Conservation (phyloP, 2,888 invertebrate genomes). For the Leucoptera coffeella region DNA sequence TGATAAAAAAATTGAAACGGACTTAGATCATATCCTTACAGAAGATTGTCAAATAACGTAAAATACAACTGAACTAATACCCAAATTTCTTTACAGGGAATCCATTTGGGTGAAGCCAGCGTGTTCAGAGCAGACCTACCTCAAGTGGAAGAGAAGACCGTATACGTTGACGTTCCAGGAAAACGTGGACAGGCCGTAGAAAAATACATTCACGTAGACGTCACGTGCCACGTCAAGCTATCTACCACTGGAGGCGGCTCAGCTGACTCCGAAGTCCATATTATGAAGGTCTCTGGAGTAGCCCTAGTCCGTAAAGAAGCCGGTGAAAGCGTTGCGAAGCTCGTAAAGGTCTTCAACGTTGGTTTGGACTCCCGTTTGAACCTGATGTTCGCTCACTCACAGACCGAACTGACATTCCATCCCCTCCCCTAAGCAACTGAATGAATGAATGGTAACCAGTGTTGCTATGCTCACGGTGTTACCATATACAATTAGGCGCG, state of each 20-base stretch:
- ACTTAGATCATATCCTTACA: too few species aligned
- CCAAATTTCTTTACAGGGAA: constrained; percentile 21
- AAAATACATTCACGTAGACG: constrained; percentile 63
- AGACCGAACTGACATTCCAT: constrained; percentile 59
- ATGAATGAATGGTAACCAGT: too few species aligned
- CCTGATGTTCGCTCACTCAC: constrained; percentile 58
- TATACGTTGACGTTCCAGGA: constrained; percentile 48
- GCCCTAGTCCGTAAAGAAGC: constrained; percentile 59
- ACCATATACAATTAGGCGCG: too few species aligned
- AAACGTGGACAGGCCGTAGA: constrained; percentile 43
- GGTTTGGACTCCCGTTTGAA: constrained; percentile 65
- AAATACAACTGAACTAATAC: too few species aligned
- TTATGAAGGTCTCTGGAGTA: constrained; percentile 63
- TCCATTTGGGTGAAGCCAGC: constrained; percentile 56
- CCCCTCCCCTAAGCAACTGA: constrained; percentile 49
- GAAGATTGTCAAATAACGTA: too few species aligned
- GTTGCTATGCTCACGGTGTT: too few species aligned
- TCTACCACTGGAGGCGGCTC: constrained; percentile 53
- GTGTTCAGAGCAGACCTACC: constrained; percentile 64
- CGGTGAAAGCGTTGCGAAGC: constrained; percentile 41
- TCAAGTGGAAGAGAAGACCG: constrained; percentile 60
- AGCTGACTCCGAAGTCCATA: constrained; percentile 51
- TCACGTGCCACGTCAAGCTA: constrained; percentile 60
- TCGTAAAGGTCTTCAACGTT: constrained; percentile 59
- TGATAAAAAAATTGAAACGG: too few species aligned